These are phyloP conservation scores for Circaetus cinerascens DNA, from an alignment of 2,113 vertebrate species.

Conservation along the genomic window DNA sequence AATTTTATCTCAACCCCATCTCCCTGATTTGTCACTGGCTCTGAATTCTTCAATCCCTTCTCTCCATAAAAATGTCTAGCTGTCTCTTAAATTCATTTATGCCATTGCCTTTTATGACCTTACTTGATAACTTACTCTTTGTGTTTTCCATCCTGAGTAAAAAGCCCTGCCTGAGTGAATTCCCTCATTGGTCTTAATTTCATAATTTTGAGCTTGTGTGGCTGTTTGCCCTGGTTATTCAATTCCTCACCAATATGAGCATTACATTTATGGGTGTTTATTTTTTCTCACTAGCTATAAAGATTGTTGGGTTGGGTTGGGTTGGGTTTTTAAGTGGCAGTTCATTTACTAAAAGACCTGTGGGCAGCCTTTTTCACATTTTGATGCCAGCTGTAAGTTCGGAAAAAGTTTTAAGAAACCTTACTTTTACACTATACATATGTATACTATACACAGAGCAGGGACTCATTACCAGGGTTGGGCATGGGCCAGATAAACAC, in stretches of 20 bases:
- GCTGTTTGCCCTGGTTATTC: neutral
- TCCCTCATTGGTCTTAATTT: neutral
- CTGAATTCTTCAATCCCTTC: slow-evolving; percentile 48
- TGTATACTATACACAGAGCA: neutral
- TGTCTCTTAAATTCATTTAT: slow-evolving; percentile 66
- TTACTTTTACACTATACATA: neutral
- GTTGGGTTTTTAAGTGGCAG: neutral
- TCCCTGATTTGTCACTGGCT: slow-evolving; percentile 66
- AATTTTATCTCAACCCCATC: slow-evolving; percentile 67
- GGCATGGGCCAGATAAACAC: neutral
- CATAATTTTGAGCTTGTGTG: neutral
- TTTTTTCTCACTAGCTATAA: neutral
- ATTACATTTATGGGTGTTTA: neutral
- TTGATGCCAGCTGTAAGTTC: neutral
- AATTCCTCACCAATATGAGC: neutral
- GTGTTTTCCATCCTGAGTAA: slow-evolving; percentile 19
- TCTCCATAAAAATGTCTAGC: slow-evolving; percentile 61
- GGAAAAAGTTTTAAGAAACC: neutral
- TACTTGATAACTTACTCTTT: slow-evolving; percentile 59
- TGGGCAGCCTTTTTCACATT: neutral
- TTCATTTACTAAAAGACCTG: neutral
- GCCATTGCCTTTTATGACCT: slow-evolving; percentile 56
- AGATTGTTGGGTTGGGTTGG: neutral
- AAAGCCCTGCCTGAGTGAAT: neutral
- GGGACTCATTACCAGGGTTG: neutral